Conservation (phyloP, 2,113 vertebrate species). For the Climacteris rufus region DNA sequence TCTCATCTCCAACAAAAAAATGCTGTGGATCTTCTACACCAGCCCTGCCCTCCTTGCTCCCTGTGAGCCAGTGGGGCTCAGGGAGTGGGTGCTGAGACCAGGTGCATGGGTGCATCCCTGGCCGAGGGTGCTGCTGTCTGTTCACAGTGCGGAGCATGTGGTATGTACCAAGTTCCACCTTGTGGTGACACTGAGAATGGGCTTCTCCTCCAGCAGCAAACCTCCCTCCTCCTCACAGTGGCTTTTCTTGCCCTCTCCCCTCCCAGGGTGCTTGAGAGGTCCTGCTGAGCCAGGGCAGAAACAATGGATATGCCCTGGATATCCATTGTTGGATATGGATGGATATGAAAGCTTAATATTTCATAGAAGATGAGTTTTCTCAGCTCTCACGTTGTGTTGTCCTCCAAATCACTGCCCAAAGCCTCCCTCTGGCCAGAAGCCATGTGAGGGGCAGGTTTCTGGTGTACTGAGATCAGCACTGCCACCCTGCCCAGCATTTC, state of each 20-base stretch:
- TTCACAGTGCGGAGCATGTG: neutral
- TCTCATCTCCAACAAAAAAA: neutral
- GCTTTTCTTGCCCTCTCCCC: neutral
- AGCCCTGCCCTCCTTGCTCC: neutral
- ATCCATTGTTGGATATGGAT: too few species aligned
- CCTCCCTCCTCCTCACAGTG: neutral
- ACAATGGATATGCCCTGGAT: too few species aligned
- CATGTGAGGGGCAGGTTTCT: rapidly evolving
- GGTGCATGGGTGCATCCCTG: neutral
- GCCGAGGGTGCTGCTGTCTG: neutral
- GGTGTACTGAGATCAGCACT: neutral
- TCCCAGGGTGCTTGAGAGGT: neutral
- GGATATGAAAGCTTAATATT: neutral
- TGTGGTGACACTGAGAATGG: constrained; percentile 53
- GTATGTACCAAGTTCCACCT: constrained; percentile 66
- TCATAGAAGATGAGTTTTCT: neutral
- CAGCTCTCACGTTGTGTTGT: too few species aligned
- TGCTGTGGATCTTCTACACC: neutral
- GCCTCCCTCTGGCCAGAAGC: neutral
- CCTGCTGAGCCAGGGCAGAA: neutral
- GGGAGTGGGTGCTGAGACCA: neutral
- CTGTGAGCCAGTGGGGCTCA: neutral
- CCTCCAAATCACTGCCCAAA: neutral
- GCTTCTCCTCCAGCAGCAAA: neutral
- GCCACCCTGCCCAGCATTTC: neutral